Evolutionary conservation across 2,113 vertebrate species (phyloP), one percentile per base, ranked within the genome.

Genomic region (Cercopithecus mona): DNA sequence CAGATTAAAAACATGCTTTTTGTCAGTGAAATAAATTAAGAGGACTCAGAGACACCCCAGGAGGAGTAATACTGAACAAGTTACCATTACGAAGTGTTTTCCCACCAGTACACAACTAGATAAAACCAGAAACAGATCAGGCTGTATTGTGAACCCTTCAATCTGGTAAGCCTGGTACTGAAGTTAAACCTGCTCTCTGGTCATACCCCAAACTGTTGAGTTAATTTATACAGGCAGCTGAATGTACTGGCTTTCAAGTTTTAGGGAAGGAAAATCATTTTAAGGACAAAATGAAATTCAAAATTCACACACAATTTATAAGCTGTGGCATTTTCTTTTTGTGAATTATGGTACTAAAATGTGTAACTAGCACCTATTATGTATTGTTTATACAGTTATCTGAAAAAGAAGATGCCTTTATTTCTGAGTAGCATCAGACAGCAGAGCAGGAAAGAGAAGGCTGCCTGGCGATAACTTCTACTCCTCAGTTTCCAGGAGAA

Each of bases 1-100:
- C n/a, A 88, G 35, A 95, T 96, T 68, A 93, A 92, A 95, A 94
- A 79, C 52, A 64, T 72, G 70, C 2, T 87, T 93, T 91, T 91
- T 88, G 64, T 90, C 84, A 73, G 43, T 85, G 84, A 97, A 94
- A 92, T 96, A 92, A 82, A 83, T 94, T 20, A 6, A 95, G 75
- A 96, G 25, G 43, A 79, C 40, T 92, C 70, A 79, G 35, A 90
- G 76, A 90, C 8, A 86, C 8, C 16, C 11, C 45, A 20, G 27
- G 1, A 59, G 6, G 11, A 84, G 16, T 78, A 30, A 72, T 7
- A 35, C 22, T 80, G 38, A 91, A 89, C 35, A 9, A 73, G n/a
- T 80, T 93, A 85, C 40, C 38, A 43, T 72, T 55, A 6, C 8
- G 35, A 50, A 89, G 52, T 1, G 0, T 93, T 76, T 93, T 80